Evolutionary conservation across 23 tunicate genomes (phyloP).

Genomic region (Diplosoma virens): DNA sequence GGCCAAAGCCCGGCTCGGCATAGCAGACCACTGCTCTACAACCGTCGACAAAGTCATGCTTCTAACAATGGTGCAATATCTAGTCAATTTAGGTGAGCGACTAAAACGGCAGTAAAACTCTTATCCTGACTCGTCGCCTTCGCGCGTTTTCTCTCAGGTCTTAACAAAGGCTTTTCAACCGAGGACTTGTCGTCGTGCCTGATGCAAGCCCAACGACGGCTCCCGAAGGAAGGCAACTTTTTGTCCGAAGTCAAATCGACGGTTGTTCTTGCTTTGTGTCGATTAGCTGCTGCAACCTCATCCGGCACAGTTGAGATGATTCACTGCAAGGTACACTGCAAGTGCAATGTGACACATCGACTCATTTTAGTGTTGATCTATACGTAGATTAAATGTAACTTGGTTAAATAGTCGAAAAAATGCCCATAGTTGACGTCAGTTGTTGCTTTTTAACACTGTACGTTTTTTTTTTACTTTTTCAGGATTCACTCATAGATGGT

Average conservation of each 20-base stretch:
- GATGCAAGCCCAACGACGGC: neutral
- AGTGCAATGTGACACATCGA: too few relatives aligned
- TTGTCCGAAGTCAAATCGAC: slow-evolving; percentile 16
- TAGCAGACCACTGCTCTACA: slow-evolving; percentile 18
- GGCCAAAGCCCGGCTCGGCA: slow-evolving; percentile 9
- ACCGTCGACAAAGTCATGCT: slow-evolving; percentile 25
- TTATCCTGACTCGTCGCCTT: neutral
- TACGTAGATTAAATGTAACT: too few relatives aligned
- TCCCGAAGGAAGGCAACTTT: neutral
- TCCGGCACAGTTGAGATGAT: slow-evolving; percentile 13
- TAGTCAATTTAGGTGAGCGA: slow-evolving; percentile 53
- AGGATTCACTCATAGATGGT: slow-evolving; percentile 29
- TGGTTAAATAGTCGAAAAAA: too few relatives aligned
- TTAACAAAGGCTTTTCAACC: neutral
- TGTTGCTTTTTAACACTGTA: too few relatives aligned
- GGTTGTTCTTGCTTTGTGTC: slow-evolving; percentile 7
- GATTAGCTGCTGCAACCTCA: slow-evolving; percentile 27
- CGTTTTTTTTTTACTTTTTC: neutral
- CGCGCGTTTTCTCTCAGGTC: neutral
- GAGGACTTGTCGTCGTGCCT: slow-evolving; percentile 18
- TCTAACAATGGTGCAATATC: slow-evolving; percentile 55
- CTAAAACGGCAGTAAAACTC: neutral
- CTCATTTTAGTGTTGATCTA: too few relatives aligned
- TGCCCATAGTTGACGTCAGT: too few relatives aligned
- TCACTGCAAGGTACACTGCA: slow-evolving; percentile 33